Base-by-base conservation (phyloP, 2,888 invertebrate genomes). In the Drosophila kambysellisi region DNA sequence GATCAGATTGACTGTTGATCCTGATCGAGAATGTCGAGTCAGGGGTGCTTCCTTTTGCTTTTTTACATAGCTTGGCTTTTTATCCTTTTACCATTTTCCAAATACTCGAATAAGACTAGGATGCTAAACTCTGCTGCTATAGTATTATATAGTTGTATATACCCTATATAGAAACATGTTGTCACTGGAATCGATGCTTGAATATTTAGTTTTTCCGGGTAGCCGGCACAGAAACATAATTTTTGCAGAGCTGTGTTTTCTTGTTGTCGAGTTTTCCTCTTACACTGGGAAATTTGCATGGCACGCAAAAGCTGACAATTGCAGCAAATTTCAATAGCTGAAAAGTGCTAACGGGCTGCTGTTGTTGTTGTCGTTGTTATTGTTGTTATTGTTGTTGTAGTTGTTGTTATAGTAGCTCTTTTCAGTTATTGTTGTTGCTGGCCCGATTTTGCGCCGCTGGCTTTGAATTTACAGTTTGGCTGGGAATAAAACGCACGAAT, bases 401-500 rank as follows among this genome's bases (percentile, higher is more conserved):
- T 30, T 58, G 60, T 46, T 35, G 52, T 41, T 50, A 9, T 15
- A 33, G 53, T 25, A 52, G 56, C 15, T 62, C 64, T 37, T 64
- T 53, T 33, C 33, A 53, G 68, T 32, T 62, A 51, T 11, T 62
- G 54, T 58, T 56, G 62, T 41, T 66, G 60, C 17, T 64, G 75
- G 77, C 82, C 85, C 90, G 82, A 88, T 85, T 88, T 82, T 79
- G 90, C 70, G 88, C 85, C 82, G 82, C 62, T 82, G 85, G 90
- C 79, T 88, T 88, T 82, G 88, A 84, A 89, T 85, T 85, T 90
- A 88, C 85, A 83, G 88, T 89, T 82, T 79, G 86, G 80, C 74
- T 70, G 86, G 83, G 83, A 85, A 85, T 90, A 89, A 89, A 85
- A 89, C 90, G 85, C 85, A 85, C 85, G 90, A 89, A 82, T 85